phyloP scores from a whole-genome alignment of 2,888 invertebrate genomes.

The Iselma pallidipennis region DNA sequence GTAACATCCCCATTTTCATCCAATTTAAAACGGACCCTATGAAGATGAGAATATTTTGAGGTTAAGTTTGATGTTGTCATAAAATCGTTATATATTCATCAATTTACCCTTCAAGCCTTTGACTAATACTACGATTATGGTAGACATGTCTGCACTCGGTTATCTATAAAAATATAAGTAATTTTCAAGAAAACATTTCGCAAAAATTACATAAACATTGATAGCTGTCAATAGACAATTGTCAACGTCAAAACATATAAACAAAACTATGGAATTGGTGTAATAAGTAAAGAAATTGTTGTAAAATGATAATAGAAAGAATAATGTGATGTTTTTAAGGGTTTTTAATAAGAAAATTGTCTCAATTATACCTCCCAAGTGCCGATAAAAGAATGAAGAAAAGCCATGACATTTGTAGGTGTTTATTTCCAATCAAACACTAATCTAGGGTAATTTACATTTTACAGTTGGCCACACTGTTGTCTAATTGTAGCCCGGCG shows the following conservation, averaged over 20 bases:
- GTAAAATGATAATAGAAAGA: not conserved
- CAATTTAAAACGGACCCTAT: slow-evolving; percentile 57
- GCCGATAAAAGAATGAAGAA: slow-evolving; percentile 57
- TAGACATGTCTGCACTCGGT: slow-evolving; percentile 56
- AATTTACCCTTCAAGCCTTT: slow-evolving; percentile 59
- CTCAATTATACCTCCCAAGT: slow-evolving; percentile 60
- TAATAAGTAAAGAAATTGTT: not conserved
- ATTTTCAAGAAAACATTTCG: slow-evolving; percentile 11
- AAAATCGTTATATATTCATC: slow-evolving; percentile 5
- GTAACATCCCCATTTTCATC: slow-evolving; percentile 67
- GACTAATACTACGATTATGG: slow-evolving; percentile 54
- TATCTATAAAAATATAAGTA: slow-evolving; percentile 50
- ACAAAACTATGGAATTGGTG: slow-evolving; percentile 2
- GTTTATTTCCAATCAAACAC: not conserved
- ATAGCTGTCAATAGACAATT: slow-evolving; percentile 29
- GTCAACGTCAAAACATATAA: slow-evolving; percentile 14
- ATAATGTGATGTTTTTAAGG: not conserved
- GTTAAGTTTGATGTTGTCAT: slow-evolving; percentile 11
- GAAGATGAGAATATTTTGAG: slow-evolving; percentile 25
- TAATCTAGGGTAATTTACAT: not conserved
- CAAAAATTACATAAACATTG: no score
- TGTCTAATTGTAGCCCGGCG: no score
- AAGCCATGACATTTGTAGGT: slow-evolving; percentile 25
- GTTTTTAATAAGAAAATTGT: slow-evolving; percentile 6
- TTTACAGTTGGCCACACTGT: not conserved